These are phyloP conservation scores for Apotomis betuletana DNA, from an alignment of 2,888 invertebrate genomes.

Conservation along the genomic window DNA sequence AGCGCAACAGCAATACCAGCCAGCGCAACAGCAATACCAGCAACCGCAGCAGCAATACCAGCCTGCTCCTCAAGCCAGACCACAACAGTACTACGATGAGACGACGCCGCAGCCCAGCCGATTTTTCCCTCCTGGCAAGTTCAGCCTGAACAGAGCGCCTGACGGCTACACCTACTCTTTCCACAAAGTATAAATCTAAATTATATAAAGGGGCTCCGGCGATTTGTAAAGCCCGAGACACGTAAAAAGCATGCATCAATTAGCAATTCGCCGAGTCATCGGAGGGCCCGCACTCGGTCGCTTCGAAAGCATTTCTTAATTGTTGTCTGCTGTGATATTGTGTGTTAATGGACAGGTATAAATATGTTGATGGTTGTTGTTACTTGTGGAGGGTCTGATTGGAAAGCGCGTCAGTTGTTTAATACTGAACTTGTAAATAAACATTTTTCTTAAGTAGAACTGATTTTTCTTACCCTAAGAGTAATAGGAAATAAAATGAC, in stretches of 20 bases:
- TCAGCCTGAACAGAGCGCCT: slow-evolving; percentile 92
- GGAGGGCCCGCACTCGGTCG: slow-evolving; percentile 65
- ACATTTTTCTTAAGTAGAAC: slow-evolving; percentile 52
- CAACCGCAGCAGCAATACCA: slow-evolving; percentile 49
- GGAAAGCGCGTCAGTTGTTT: slow-evolving; percentile 60
- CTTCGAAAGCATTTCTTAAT: slow-evolving; percentile 78
- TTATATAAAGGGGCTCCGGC: slow-evolving; percentile 63
- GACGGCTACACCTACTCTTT: slow-evolving; percentile 95
- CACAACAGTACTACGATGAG: slow-evolving; percentile 80
- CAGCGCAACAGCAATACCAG: slow-evolving; percentile 49
- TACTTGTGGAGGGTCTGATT: slow-evolving; percentile 60
- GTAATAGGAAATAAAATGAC: not conserved
- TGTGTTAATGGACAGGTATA: slow-evolving; percentile 78
- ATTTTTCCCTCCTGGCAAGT: slow-evolving; percentile 93
- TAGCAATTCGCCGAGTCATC: slow-evolving; percentile 77
- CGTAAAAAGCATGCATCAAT: slow-evolving; percentile 74
- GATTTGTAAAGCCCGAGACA: slow-evolving; percentile 68
- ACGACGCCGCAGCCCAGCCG: slow-evolving; percentile 88
- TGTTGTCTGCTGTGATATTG: slow-evolving; percentile 83
- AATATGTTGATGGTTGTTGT: slow-evolving; percentile 69
- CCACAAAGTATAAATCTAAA: slow-evolving; percentile 84
- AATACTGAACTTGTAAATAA: slow-evolving; percentile 78
- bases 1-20: slow-evolving; percentile 56
- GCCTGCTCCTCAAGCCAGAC: slow-evolving; percentile 54
- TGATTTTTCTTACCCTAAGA: slow-evolving; percentile 41